Conservation (phyloP, 2,888 invertebrate genomes). For the Stegana nigrithorax region DNA sequence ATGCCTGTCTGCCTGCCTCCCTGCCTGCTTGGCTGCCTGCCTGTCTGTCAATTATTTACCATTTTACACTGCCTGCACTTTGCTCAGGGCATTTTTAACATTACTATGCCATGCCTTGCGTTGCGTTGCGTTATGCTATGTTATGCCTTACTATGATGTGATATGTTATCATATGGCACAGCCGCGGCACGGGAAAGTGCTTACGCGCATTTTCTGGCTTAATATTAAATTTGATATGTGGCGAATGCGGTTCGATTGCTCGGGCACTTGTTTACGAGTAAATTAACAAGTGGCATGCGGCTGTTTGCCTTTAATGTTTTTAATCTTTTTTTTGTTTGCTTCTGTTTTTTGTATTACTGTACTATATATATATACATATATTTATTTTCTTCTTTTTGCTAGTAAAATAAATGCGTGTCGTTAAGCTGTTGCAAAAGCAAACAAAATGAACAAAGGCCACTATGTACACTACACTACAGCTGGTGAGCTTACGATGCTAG, state of each 20-base stretch:
- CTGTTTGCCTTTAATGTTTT: too few species aligned
- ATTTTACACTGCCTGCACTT: not conserved
- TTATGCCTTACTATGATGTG: not conserved
- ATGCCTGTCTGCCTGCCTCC: not conserved
- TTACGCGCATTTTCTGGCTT: not conserved
- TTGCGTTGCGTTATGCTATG: not conserved
- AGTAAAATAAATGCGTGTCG: slow-evolving; percentile 40
- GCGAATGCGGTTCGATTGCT: not conserved
- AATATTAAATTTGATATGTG: slow-evolving; percentile 15
- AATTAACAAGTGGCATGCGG: too few species aligned
- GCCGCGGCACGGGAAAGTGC: not conserved
- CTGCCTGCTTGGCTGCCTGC: not conserved
- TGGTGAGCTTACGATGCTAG: too few species aligned
- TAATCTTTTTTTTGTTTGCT: too few species aligned
- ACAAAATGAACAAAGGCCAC: too few species aligned
- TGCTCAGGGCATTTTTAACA: too few species aligned
- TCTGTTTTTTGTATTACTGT: too few species aligned
- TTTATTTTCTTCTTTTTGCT: too few species aligned
- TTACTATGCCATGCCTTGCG: too few species aligned
- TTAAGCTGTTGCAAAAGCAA: slow-evolving; percentile 24
- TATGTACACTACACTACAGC: too few species aligned
- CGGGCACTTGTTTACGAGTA: too few species aligned
- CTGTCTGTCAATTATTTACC: slow-evolving; percentile 31
- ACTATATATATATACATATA: too few species aligned
- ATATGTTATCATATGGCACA: not conserved